These are phyloP conservation scores for Helobdella robusta DNA, from an alignment of 2,888 invertebrate genomes.

Conservation along the genomic window DNA sequence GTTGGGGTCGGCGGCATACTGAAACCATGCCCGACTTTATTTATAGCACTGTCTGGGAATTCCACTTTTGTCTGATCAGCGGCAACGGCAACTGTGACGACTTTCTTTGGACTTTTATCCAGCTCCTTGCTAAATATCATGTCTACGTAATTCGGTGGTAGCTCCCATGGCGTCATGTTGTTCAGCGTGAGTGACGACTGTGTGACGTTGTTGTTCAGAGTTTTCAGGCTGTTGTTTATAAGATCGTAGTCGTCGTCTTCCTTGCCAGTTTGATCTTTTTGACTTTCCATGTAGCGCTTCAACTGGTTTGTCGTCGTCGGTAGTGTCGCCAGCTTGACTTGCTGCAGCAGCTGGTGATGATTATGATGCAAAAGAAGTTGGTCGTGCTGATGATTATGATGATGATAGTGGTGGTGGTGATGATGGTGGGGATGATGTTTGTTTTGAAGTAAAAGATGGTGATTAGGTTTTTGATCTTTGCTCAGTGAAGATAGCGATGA, in stretches of 20 bases:
- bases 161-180: slow-evolving; percentile 22
- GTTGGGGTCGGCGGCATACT: background rate
- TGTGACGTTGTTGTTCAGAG: no score
- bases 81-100: background rate
- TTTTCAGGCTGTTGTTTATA: no score
- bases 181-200: background rate
- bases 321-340: background rate
- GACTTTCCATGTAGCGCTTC: background rate
- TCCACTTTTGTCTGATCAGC: slow-evolving; percentile 8
- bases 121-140: slow-evolving; percentile 29
- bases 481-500: no score
- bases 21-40: background rate
- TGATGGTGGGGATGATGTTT: no score
- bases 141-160: slow-evolving; percentile 31
- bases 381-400: no score
- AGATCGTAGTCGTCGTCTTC: no score
- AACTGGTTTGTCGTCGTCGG: background rate
- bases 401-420: no score
- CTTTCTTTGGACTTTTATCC: background rate
- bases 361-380: no score
- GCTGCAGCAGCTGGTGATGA: no score
- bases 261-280: background rate
- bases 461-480: slow-evolving; percentile 10
- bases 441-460: no score
- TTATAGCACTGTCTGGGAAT: no score